These are phyloP conservation scores for Drosophila lacertosa DNA, from an alignment of 1,140 invertebrate species.

Conservation along the genomic window DNA sequence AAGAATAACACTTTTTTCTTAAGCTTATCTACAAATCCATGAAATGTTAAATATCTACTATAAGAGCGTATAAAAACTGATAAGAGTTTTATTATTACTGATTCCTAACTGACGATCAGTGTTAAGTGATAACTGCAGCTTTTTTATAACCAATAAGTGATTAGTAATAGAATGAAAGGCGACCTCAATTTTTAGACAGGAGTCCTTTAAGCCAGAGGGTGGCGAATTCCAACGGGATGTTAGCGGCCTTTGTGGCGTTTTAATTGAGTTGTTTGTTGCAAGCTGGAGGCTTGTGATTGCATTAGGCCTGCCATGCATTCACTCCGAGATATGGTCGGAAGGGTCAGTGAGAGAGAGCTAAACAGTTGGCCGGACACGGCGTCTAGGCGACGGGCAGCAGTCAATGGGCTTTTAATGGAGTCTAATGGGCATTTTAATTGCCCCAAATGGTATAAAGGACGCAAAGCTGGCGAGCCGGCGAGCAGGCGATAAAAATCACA, in stretches of 20 bases:
- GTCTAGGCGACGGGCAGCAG: background rate
- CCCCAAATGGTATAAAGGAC: background rate
- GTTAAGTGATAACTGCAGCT: no score
- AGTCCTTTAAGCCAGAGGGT: background rate
- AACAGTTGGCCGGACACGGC: background rate
- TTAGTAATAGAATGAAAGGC: no score
- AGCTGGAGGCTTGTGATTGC: conserved; percentile 2
- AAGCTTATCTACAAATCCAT: no score
- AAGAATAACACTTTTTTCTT: no score
- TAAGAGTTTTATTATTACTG: no score
- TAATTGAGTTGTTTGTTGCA: conserved; percentile 12
- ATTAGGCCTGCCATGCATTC: background rate
- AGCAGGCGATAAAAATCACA: conserved; percentile 7
- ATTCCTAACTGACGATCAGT: no score
- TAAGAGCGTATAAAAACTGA: no score
- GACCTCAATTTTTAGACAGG: no score
- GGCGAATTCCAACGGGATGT: background rate
- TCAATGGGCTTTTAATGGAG: conserved; percentile 17
- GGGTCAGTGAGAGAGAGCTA: background rate
- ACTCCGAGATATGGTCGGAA: background rate
- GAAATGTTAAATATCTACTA: no score
- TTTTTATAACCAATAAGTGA: no score
- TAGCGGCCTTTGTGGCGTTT: background rate
- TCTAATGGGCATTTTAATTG: conserved; percentile 20
- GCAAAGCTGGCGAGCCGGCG: conserved; percentile 1